Percentiles rank a stretch among this genome's conserved stretches.
Evolutionary conservation across 1,140 invertebrate species (phyloP).

Genomic region (Potamilus streckersoni): DNA sequence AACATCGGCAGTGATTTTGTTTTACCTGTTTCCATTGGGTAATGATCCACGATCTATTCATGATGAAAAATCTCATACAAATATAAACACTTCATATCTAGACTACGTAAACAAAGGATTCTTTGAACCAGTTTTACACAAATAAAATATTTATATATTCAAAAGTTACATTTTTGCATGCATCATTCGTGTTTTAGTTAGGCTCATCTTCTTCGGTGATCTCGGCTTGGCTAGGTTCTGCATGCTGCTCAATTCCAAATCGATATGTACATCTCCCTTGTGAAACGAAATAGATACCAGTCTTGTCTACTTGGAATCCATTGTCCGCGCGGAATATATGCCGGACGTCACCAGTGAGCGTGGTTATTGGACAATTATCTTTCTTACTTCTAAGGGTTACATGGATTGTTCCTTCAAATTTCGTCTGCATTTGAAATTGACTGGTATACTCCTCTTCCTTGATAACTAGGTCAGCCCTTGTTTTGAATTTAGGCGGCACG

Average conservation of each 20-base stretch:
- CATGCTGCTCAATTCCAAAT: constrained; percentile 67
- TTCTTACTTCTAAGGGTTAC: constrained; percentile 61
- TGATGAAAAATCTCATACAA: too few species aligned
- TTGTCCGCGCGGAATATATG: constrained; percentile 59
- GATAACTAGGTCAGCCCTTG: constrained; percentile 69
- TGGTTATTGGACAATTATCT: constrained; percentile 62
- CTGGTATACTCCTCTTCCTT: constrained; percentile 69
- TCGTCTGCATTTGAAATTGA: constrained; percentile 65
- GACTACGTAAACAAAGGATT: too few species aligned
- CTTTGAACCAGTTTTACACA: too few species aligned
- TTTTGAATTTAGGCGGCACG: constrained; percentile 67
- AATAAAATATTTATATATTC: constrained; percentile 4
- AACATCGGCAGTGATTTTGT: too few species aligned
- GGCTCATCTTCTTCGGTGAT: too few species aligned
- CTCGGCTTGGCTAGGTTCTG: constrained; percentile 44
- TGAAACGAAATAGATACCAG: constrained; percentile 55
- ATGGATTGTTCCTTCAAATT: constrained; percentile 66
- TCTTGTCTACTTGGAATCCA: constrained; percentile 56
- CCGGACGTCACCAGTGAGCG: constrained; percentile 54
- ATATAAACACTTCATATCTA: too few species aligned
- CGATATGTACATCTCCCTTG: constrained; percentile 64
- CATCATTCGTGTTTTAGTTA: constrained; percentile 17
- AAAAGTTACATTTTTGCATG: constrained; percentile 22
- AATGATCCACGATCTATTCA: too few species aligned
- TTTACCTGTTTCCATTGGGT: too few species aligned